Conservation (phyloP, 2,113 vertebrate species). For the Hydrochoerus hydrochaeris region DNA sequence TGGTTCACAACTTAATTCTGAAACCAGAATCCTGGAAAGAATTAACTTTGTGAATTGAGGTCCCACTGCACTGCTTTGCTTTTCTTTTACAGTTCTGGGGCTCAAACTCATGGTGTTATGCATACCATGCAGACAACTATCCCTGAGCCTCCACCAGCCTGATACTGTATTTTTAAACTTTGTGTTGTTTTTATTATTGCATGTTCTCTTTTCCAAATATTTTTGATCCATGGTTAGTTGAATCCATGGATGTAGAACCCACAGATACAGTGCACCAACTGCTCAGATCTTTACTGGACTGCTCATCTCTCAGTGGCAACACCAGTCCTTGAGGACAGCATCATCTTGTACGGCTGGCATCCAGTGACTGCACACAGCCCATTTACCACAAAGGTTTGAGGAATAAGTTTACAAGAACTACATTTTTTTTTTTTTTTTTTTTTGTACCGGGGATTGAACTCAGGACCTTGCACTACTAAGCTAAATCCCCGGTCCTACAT, state of each 20-base stretch:
- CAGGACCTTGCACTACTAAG: too few species aligned
- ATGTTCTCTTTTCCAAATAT: neutral
- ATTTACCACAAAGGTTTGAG: neutral
- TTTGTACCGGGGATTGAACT: too few species aligned
- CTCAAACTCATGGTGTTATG: neutral
- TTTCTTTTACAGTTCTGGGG: neutral
- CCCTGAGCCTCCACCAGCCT: neutral
- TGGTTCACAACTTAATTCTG: neutral
- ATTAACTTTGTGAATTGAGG: neutral
- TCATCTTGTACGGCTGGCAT: too few species aligned
- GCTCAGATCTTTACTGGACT: accelerated
- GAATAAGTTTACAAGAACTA: neutral
- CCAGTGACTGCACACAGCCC: neutral
- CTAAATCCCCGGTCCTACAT: too few species aligned
- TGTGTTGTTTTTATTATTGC: neutral
- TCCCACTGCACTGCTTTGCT: neutral
- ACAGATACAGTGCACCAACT: too few species aligned
- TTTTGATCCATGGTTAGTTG: neutral
- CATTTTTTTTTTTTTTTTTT: too few species aligned
- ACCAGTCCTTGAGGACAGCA: neutral
- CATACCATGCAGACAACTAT: neutral
- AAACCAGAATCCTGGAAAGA: neutral
- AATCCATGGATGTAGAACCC: neutral
- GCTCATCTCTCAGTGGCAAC: accelerated
- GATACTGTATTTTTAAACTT: neutral